Evolutionary conservation across 2,113 vertebrate species (phyloP).

Genomic region (Rallus limicola): DNA sequence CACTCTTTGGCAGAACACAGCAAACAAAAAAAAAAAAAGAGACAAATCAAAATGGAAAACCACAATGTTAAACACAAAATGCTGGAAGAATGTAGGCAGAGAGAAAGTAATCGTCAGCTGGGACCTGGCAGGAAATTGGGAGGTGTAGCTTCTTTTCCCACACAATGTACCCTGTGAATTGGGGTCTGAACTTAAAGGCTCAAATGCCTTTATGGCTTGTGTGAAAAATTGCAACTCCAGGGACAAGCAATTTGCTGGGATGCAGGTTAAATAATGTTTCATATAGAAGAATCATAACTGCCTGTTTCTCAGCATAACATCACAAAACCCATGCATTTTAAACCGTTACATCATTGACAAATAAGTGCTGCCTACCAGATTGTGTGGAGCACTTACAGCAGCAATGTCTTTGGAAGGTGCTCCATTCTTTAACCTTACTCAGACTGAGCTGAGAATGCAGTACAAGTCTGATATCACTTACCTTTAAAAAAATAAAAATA

Average conservation of each 20-base stretch:
- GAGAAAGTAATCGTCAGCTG: background rate
- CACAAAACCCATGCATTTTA: slow-evolving; percentile 17
- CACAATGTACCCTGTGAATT: background rate
- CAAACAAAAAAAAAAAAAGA: background rate
- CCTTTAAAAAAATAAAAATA: background rate
- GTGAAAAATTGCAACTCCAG: slow-evolving; percentile 33
- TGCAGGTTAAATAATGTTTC: slow-evolving; percentile 51
- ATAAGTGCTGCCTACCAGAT: background rate
- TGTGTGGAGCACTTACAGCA: background rate
- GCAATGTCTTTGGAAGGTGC: background rate
- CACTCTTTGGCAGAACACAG: background rate
- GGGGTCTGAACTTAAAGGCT: slow-evolving; percentile 12
- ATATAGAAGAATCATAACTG: background rate
- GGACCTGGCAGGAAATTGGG: background rate
- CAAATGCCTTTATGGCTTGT: background rate
- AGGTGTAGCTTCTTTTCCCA: background rate
- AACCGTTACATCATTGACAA: background rate
- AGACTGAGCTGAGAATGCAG: background rate
- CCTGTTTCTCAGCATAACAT: slow-evolving; percentile 37
- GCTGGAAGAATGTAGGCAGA: background rate
- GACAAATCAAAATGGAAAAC: slow-evolving; percentile 7
- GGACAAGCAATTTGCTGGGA: slow-evolving; percentile 24
- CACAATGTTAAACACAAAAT: background rate
- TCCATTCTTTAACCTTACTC: background rate
- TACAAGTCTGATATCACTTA: background rate